Conservation (phyloP, 2,113 vertebrate genomes). For the Gobiocypris rarus region DNA sequence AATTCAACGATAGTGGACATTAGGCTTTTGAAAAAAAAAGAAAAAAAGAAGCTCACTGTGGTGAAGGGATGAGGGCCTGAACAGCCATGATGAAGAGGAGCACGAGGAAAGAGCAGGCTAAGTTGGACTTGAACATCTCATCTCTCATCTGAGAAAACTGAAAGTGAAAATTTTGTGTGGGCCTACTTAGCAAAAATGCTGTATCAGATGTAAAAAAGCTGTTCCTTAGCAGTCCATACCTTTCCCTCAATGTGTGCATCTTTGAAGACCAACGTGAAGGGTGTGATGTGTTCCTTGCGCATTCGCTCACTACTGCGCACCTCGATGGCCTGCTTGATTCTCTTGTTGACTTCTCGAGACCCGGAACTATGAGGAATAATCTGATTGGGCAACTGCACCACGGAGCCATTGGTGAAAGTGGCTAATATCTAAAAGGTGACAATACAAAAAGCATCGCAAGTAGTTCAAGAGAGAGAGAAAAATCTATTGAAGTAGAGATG, state of each 20-base stretch:
- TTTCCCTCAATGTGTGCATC: constrained; percentile 74
- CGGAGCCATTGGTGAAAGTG: constrained; percentile 72
- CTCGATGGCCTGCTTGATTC: constrained; percentile 73
- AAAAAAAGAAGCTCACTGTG: constrained; percentile 74
- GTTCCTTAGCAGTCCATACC: constrained; percentile 51
- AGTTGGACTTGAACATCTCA: constrained; percentile 93
- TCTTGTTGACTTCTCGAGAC: constrained; percentile 73
- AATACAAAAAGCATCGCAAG: background rate
- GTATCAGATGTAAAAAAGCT: background rate
- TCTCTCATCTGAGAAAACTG: constrained; percentile 95
- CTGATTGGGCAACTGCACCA: constrained; percentile 65
- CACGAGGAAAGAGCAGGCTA: constrained; percentile 91
- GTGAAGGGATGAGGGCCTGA: constrained; percentile 86
- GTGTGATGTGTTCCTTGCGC: constrained; percentile 74
- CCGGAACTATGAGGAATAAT: constrained; percentile 58
- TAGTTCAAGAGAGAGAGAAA: background rate
- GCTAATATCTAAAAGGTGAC: constrained; percentile 70
- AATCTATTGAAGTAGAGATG: background rate
- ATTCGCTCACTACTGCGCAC: constrained; percentile 75
- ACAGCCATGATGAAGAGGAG: constrained; percentile 87
- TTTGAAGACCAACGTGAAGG: constrained; percentile 74
- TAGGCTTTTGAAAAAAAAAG: background rate
- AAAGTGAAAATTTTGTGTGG: background rate
- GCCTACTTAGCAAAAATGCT: background rate
- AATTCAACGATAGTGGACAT: background rate